phyloP scores from a whole-genome alignment of 2,113 vertebrate species.

The Mirounga angustirostris region DNA sequence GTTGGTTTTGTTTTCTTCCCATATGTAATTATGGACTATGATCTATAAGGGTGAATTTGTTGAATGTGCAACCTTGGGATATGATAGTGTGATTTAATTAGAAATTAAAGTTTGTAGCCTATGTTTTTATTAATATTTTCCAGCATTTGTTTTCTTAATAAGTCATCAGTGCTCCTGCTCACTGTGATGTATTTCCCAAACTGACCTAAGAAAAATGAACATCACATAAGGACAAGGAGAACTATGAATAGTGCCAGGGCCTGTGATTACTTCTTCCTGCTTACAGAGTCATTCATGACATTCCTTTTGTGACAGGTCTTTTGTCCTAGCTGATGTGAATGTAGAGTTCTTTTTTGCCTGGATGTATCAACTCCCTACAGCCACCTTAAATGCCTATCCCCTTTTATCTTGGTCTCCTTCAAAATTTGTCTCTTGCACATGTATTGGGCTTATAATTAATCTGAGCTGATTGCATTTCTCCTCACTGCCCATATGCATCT shows the following conservation, averaged over 20 bases:
- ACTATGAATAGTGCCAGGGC: background rate
- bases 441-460: constrained; percentile 64
- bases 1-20: background rate
- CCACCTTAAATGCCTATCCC: background rate
- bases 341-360: background rate
- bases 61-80: background rate
- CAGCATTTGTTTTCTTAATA: background rate
- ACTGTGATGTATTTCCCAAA: constrained; percentile 47
- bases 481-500: background rate
- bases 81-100: background rate
- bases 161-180: constrained; percentile 36
- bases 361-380: background rate
- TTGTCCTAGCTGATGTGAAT: constrained; percentile 59
- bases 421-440: constrained; percentile 6
- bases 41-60: background rate
- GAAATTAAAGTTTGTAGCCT: background rate
- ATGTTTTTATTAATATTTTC: background rate
- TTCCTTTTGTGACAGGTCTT: constrained; percentile 26
- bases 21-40: background rate
- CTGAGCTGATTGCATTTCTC: constrained; percentile 26
- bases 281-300: constrained; percentile 32
- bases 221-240: background rate
- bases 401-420: constrained; percentile 53
- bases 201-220: constrained; percentile 38
- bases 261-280: constrained; percentile 9